These are phyloP conservation scores for Ormyrus thymus DNA, from an alignment of 2,888 invertebrate species.

Conservation along the genomic window DNA sequence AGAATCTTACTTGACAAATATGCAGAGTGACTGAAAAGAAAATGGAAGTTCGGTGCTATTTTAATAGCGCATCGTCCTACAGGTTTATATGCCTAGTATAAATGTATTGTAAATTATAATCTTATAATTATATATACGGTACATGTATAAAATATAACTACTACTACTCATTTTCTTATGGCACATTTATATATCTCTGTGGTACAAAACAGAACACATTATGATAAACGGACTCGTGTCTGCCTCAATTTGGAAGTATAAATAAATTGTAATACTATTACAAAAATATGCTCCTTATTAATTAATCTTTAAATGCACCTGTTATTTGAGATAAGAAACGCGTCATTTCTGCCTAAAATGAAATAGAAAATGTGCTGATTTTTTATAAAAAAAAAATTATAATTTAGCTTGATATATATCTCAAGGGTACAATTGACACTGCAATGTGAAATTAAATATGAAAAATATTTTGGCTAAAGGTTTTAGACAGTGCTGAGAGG, in stretches of 20 bases:
- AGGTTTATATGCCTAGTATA: conserved; percentile 72
- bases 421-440: conserved; percentile 22
- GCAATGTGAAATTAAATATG: conserved; percentile 32
- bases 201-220: conserved; percentile 65
- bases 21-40: conserved; percentile 65
- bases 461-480: conserved; percentile 50
- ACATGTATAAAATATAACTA: conserved; percentile 68
- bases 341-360: not conserved
- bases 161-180: conserved; percentile 74
- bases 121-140: conserved; percentile 69
- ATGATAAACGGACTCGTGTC: conserved; percentile 64
- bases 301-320: conserved; percentile 49
- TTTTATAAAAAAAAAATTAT: conserved; percentile 18
- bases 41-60: conserved; percentile 68
- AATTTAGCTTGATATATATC: conserved; percentile 11
- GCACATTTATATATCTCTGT: conserved; percentile 72
- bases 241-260: conserved; percentile 67
- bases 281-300: conserved; percentile 50
- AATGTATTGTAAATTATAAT: conserved; percentile 75
- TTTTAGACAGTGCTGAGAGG: conserved; percentile 26
- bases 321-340: conserved; percentile 13
- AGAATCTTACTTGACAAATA: conserved; percentile 58
- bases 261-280: conserved; percentile 70
- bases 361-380: not conserved
- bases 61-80: conserved; percentile 71